Conservation (phyloP, 2,888 invertebrate species). For the Cordilura impudica region DNA sequence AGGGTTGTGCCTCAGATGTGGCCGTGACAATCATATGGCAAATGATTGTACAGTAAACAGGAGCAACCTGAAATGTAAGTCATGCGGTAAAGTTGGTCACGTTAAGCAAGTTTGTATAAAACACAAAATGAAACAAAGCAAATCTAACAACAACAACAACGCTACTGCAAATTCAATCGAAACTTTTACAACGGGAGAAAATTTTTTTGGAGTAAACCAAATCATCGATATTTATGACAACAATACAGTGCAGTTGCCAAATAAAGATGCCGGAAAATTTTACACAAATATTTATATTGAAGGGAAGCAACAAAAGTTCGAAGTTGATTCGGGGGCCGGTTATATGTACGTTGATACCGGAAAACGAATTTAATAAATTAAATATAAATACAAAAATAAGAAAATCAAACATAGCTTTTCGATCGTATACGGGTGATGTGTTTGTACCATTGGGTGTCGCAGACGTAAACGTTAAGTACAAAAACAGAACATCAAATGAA, state of each 20-base stretch:
- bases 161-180: conserved; percentile 11
- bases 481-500: conserved; percentile 5
- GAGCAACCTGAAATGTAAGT: conserved; percentile 14
- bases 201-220: conserved; percentile 35
- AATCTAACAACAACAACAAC: background rate
- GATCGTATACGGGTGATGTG: conserved; percentile 18
- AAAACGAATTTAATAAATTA: conserved; percentile 36
- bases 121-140: conserved; percentile 9
- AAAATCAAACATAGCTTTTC: conserved; percentile 15
- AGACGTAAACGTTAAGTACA: conserved; percentile 17
- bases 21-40: conserved; percentile 23
- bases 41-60: conserved; percentile 21
- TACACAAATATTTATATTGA: conserved; percentile 14
- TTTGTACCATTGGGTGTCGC: too few species aligned
- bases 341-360: conserved; percentile 25
- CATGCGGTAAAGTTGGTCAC: conserved; percentile 15
- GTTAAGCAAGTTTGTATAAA: conserved; percentile 1
- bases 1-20: too few species aligned
- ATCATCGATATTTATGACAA: conserved; percentile 36
- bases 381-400: background rate
- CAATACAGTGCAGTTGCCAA: too few species aligned
- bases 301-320: conserved; percentile 11
- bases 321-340: conserved; percentile 25
- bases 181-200: background rate
- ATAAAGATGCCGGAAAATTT: conserved; percentile 12